Evolutionary conservation across 2,888 invertebrate species (phyloP).

Genomic region (Hanleya hanleyi): DNA sequence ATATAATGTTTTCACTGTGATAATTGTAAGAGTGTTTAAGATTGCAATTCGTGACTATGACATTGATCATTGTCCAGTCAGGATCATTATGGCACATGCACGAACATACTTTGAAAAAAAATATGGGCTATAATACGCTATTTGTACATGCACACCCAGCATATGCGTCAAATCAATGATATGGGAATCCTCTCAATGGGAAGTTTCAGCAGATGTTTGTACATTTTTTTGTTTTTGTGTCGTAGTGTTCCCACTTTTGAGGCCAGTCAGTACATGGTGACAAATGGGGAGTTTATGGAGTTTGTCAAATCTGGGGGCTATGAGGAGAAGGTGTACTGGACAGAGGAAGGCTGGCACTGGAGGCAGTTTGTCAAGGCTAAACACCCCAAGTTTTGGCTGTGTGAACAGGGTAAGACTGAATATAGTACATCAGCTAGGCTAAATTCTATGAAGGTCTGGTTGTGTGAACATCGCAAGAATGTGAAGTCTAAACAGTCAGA

Average conservation of each 20-base stretch:
- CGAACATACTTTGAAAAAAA: too few species aligned
- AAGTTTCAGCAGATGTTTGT: too few species aligned
- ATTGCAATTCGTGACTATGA: too few species aligned
- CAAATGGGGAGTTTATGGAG: slow-evolving; percentile 65
- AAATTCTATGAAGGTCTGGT: background rate
- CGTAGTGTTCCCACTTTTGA: slow-evolving; percentile 66
- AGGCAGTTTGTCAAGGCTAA: slow-evolving; percentile 55
- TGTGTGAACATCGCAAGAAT: too few species aligned
- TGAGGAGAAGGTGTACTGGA: slow-evolving; percentile 58
- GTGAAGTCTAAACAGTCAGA: too few species aligned
- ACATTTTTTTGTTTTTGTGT: too few species aligned
- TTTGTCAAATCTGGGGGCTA: slow-evolving; percentile 69
- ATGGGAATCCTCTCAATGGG: too few species aligned
- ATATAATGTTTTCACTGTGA: background rate
- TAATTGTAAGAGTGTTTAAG: background rate
- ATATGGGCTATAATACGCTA: too few species aligned
- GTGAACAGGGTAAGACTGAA: slow-evolving; percentile 64
- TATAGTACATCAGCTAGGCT: slow-evolving; percentile 5
- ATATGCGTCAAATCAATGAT: too few species aligned
- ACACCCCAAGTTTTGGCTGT: slow-evolving; percentile 71
- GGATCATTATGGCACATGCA: too few species aligned
- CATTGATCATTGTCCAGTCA: too few species aligned
- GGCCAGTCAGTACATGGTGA: slow-evolving; percentile 64
- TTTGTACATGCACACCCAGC: too few species aligned
- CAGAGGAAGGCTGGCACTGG: slow-evolving; percentile 70